Base-by-base conservation (phyloP, 2,888 invertebrate species). In the Drosophila cognata region DNA sequence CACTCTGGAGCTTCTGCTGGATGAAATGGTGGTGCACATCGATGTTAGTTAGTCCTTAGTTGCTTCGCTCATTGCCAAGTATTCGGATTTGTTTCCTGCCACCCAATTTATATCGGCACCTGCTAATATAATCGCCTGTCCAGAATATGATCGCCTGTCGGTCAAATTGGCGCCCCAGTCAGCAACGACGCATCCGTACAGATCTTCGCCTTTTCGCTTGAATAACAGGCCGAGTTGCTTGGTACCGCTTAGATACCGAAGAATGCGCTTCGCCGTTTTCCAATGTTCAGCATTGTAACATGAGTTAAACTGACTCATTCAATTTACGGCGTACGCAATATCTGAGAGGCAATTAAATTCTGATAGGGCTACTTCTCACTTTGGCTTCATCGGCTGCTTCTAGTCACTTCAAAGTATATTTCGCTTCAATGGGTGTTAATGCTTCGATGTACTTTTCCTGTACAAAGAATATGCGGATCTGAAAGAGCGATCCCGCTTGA, bases 391-490 rank as follows among this genome's bases (percentile, higher is more conserved):
- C 51, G 31, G 51, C 31, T 31, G n/a, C 11, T n/a, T 51, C 51
- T 29, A 13, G 50, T 7, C 50, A 18, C 50, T 50, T 50, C 29
- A 29, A 50, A 50, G 10, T 43, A 43, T 21, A 43, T 21, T 21
- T 21, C 21, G 21, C 21, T 21, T 21, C 21, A 21, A 21, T 21
- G 21, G 21, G 21, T 21, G 21, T 21, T 21, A 21, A 21, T 21
- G 21, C 21, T 21, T 48, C 21, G 2, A 56, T 48, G 36, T 63
- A 56, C 4, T 50, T 43, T n/a, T 50, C 21, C 5, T 63, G 63
- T 1, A 16, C 29, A 29, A 56, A n/a, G 16, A 52, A 56, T 11
- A 36, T 55, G n/a, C 25, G n/a, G 16, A 21, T 21, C 21, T 21
- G 21, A 21, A 21, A 21, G 21, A 21, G 21, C 21, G 13, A 29